Percentiles rank a stretch among this genome's conserved stretches.
Evolutionary conservation across 2,888 invertebrate species (phyloP).

Genomic region (Buathra laborator): DNA sequence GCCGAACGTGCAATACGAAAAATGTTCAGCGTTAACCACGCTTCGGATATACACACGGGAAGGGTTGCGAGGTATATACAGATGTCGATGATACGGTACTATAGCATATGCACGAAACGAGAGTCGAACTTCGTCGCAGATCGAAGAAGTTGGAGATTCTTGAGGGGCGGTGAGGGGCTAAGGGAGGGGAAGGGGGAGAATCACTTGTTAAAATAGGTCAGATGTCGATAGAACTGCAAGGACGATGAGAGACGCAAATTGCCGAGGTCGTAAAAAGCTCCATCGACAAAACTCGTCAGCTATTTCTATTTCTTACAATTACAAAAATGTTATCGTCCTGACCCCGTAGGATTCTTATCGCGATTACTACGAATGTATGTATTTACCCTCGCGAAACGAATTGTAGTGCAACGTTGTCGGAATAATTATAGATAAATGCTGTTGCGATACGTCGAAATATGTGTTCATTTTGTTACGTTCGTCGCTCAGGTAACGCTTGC

Average conservation of each 20-base stretch:
- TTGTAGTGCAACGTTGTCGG: neutral
- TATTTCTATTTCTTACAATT: conserved; percentile 43
- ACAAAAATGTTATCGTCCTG: too few species aligned
- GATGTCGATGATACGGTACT: neutral
- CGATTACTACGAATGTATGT: neutral
- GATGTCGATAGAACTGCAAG: conserved; percentile 60
- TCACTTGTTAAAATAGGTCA: conserved; percentile 60
- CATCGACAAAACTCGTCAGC: conserved; percentile 23
- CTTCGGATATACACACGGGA: neutral
- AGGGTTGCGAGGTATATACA: neutral
- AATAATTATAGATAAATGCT: neutral
- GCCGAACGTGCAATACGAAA: conserved; percentile 61
- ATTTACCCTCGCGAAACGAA: neutral
- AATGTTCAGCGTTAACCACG: conserved; percentile 21
- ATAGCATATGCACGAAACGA: neutral
- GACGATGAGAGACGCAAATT: conserved; percentile 49
- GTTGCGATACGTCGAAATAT: neutral
- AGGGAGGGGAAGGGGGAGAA: neutral
- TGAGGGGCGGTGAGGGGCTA: neutral
- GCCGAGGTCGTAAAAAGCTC: conserved; percentile 30
- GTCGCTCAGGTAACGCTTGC: conserved; percentile 89
- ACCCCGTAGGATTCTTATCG: too few species aligned
- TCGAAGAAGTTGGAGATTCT: neutral
- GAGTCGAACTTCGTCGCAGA: neutral
- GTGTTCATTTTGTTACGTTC: neutral